These are phyloP conservation scores for Lamellibrachia columna DNA, from an alignment of 2,888 invertebrate genomes.

Conservation along the genomic window DNA sequence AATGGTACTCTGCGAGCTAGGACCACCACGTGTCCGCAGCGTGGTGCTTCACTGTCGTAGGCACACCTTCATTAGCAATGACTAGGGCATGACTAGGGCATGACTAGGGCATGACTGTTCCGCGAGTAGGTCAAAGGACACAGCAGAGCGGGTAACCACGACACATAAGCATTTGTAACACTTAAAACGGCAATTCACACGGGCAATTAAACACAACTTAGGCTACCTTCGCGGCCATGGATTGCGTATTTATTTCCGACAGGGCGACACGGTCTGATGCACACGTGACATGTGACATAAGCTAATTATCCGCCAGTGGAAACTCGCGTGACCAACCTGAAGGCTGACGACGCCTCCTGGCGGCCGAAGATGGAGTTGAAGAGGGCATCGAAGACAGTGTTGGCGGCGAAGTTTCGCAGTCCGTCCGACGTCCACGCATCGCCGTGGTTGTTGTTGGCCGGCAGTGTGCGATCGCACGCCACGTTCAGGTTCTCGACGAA, in stretches of 20 bases:
- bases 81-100: no score
- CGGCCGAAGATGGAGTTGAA: conserved; percentile 65
- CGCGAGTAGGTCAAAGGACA: not conserved
- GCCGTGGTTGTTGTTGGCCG: not conserved
- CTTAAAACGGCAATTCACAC: not conserved
- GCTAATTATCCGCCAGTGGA: not conserved
- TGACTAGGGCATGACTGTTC: not conserved
- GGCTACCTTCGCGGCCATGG: not conserved
- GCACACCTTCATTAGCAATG: no score
- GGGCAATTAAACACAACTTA: not conserved
- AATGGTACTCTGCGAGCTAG: no score
- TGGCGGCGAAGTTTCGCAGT: conserved; percentile 58
- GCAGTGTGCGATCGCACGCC: conserved; percentile 35
- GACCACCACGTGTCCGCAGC: no score
- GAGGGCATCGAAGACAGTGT: conserved; percentile 62
- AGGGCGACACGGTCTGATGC: not conserved
- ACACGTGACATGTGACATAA: not conserved
- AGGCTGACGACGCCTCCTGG: conserved; percentile 45
- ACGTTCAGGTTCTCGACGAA: conserved; percentile 55
- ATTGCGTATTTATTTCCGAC: not conserved
- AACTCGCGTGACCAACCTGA: conserved; percentile 49
- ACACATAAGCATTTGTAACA: not conserved
- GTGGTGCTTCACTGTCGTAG: no score
- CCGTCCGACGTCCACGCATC: conserved; percentile 51
- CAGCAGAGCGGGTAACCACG: not conserved